Percentiles rank a stretch among this genome's conserved stretches.
phyloP scores from a whole-genome alignment of 2,888 invertebrate genomes.

The Hemicrepidius hirtus region DNA sequence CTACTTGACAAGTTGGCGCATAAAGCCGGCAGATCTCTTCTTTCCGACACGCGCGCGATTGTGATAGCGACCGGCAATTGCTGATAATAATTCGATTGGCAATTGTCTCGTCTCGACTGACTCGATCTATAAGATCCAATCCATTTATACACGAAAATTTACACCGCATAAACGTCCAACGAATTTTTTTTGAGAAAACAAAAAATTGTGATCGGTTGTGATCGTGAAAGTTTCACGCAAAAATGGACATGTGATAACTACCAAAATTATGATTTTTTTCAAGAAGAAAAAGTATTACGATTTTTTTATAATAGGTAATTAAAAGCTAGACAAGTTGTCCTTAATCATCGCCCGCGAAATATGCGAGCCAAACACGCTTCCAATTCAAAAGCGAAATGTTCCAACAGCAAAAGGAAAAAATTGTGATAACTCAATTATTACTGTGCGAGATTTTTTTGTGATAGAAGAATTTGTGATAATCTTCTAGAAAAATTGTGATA shows the following conservation, averaged over 20 bases:
- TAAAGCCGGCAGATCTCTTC: constrained; percentile 56
- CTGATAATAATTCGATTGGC: constrained; percentile 53
- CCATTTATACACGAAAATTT: constrained; percentile 41
- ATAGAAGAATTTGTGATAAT: constrained; percentile 41
- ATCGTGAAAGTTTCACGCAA: constrained; percentile 25
- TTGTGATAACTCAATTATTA: constrained; percentile 42
- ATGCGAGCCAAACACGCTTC: constrained; percentile 30
- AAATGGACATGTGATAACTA: constrained; percentile 39
- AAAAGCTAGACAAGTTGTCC: constrained; percentile 6
- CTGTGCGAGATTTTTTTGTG: constrained; percentile 39
- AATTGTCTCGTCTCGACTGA: constrained; percentile 52
- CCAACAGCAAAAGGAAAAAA: constrained; percentile 47
- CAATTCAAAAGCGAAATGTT: constrained; percentile 38
- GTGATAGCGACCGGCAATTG: constrained; percentile 55
- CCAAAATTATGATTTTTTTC: constrained; percentile 5
- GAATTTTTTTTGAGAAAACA: constrained; percentile 15
- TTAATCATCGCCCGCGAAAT: constrained; percentile 19
- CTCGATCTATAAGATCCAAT: constrained; percentile 43
- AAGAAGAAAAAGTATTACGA: constrained; percentile 28
- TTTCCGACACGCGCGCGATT: constrained; percentile 58
- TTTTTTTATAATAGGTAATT: constrained; percentile 15
- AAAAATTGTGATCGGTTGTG: constrained; percentile 40
- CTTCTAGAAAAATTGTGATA: constrained; percentile 31
- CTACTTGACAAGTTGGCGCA: constrained; percentile 58
- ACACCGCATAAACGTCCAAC: constrained; percentile 30